A percentile compares a stretch with the other conserved stretches of the same genome.
Conservation (phyloP, 1,140 invertebrate species). For the Potamilus streckersoni region DNA sequence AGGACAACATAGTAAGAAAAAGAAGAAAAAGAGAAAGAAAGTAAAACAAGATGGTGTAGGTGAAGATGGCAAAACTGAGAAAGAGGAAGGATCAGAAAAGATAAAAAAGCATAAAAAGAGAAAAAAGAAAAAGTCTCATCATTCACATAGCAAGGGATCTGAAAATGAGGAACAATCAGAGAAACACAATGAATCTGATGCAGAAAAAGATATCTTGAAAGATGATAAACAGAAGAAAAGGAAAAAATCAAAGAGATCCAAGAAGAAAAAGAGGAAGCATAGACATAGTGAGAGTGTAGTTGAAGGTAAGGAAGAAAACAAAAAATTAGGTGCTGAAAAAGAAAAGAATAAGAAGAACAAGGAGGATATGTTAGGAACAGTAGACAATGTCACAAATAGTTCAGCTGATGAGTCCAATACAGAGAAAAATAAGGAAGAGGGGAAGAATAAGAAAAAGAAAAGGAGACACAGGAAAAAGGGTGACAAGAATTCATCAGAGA, state of each 20-base stretch:
- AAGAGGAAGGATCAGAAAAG: conserved; percentile 33
- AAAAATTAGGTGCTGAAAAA: conserved; percentile 7
- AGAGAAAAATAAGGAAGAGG: conserved; percentile 21
- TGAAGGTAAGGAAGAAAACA: conserved; percentile 24
- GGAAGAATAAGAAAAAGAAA: conserved; percentile 30
- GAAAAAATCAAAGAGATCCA: conserved; percentile 33
- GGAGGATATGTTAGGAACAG: neutral
- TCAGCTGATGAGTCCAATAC: conserved; percentile 15
- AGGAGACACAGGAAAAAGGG: conserved; percentile 27
- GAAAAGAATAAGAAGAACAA: conserved; percentile 17
- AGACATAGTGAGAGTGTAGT: conserved; percentile 20
- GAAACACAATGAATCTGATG: conserved; percentile 31
- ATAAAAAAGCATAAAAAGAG: conserved; percentile 41
- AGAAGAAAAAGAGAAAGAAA: conserved; percentile 44
- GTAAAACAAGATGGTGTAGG: conserved; percentile 30
- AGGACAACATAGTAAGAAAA: conserved; percentile 21
- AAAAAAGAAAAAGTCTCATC: conserved; percentile 32
- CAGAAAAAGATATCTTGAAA: conserved; percentile 22
- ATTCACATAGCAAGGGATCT: conserved; percentile 30
- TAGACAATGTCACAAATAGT: conserved; percentile 1
- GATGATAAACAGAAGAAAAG: conserved; percentile 31
- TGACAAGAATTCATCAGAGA: conserved; percentile 19
- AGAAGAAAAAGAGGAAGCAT: conserved; percentile 33
- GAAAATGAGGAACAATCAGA: conserved; percentile 17
- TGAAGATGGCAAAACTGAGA: conserved; percentile 18